Evolutionary conservation across 2,888 invertebrate species (phyloP).

Genomic region (Aporophyla lueneburgensis): DNA sequence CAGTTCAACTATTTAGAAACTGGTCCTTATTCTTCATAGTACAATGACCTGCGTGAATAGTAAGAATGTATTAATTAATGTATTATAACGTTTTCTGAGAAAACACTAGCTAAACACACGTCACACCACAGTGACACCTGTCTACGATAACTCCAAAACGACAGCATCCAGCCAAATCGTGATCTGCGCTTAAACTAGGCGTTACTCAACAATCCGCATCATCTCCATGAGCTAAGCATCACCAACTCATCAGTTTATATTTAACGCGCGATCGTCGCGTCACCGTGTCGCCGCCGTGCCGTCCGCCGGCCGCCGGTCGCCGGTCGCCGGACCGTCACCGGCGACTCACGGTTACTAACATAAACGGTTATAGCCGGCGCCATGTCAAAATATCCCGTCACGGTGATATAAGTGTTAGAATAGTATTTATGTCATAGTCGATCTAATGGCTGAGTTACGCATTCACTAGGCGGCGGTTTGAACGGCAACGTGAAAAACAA

Average conservation of each 20-base stretch:
- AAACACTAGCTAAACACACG: conserved; percentile 15
- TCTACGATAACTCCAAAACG: conserved; percentile 33
- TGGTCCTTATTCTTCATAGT: too few relatives aligned
- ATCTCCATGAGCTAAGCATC: conserved; percentile 39
- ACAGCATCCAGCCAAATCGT: conserved; percentile 17
- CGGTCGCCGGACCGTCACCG: conserved; percentile 51
- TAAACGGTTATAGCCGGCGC: conserved; percentile 64
- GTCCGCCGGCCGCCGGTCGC: conserved; percentile 47
- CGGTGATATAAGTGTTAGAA: conserved; percentile 57
- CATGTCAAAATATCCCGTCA: conserved; percentile 64
- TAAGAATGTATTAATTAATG: background rate
- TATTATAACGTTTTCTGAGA: conserved; percentile 8
- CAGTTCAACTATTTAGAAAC: too few relatives aligned
- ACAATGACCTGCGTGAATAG: too few relatives aligned
- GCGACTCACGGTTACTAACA: conserved; percentile 62
- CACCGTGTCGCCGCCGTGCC: conserved; percentile 52
- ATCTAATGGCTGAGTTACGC: conserved; percentile 44
- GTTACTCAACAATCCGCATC: conserved; percentile 56
- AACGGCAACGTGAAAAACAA: background rate
- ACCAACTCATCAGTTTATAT: conserved; percentile 65
- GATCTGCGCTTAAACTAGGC: conserved; percentile 21
- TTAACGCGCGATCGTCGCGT: conserved; percentile 57
- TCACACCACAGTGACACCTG: conserved; percentile 31
- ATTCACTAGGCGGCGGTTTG: conserved; percentile 18
- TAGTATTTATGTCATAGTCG: conserved; percentile 63